These are phyloP conservation scores for Dipodomys merriami DNA, from an alignment of 2,113 vertebrate species.

Conservation along the genomic window DNA sequence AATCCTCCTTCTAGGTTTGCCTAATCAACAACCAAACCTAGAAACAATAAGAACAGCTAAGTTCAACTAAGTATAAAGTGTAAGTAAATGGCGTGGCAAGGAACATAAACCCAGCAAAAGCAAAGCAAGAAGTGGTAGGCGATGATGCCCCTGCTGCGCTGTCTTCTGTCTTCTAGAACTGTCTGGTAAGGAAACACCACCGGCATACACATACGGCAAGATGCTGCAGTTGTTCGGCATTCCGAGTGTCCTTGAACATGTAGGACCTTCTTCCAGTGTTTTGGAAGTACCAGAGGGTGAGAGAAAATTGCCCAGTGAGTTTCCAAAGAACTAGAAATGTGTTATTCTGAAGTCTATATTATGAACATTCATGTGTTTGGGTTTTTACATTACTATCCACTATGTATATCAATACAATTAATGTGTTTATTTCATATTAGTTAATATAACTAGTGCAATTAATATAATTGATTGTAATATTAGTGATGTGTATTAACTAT, in stretches of 20 bases:
- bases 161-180: neutral
- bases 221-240: neutral
- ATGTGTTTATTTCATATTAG: too few relatives aligned
- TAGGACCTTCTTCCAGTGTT: neutral
- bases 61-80: conserved; percentile 26
- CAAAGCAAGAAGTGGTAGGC: neutral
- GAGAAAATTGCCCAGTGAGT: neutral
- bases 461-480: neutral
- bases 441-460: too few relatives aligned
- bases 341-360: neutral
- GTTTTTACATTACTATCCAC: neutral
- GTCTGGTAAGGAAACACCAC: neutral
- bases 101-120: neutral
- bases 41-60: neutral
- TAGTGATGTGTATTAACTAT: neutral
- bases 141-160: neutral
- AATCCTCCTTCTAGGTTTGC: neutral
- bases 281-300: neutral
- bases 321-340: neutral
- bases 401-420: neutral
- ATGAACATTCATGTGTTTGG: neutral
- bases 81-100: neutral
- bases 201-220: too few relatives aligned
- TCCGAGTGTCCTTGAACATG: neutral
- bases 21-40: neutral